Evolutionary conservation across 1,140 invertebrate genomes (phyloP).

Genomic region (Apocrypta bakeri): DNA sequence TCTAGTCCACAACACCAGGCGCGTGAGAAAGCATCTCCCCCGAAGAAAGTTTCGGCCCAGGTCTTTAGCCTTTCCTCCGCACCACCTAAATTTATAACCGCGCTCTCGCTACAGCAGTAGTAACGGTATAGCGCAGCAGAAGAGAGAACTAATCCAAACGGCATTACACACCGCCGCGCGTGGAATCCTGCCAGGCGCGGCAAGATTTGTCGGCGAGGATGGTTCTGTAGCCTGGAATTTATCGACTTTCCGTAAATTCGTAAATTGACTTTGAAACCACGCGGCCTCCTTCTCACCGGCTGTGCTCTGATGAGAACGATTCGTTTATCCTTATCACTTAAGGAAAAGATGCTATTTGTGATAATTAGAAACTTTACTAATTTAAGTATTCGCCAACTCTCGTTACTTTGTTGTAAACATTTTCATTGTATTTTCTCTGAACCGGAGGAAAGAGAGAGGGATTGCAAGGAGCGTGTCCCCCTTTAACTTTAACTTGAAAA

Average conservation of each 20-base stretch:
- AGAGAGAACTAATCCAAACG: slow-evolving; percentile 35
- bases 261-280: slow-evolving; percentile 50
- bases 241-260: slow-evolving; percentile 46
- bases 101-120: background rate
- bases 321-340: slow-evolving; percentile 50
- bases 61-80: background rate
- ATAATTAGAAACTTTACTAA: slow-evolving; percentile 51
- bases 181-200: slow-evolving; percentile 8
- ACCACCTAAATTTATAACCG: slow-evolving; percentile 42
- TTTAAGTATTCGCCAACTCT: slow-evolving; percentile 45
- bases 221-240: slow-evolving; percentile 24
- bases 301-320: slow-evolving; percentile 33
- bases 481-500: slow-evolving; percentile 25
- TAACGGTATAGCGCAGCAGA: background rate
- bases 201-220: slow-evolving; percentile 19
- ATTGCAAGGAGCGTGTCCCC: background rate
- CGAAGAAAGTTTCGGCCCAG: slow-evolving; percentile 23
- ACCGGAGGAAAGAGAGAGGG: background rate
- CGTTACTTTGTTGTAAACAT: slow-evolving; percentile 50
- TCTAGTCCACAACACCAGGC: background rate
- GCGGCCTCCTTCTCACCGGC: background rate
- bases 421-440: slow-evolving; percentile 42
- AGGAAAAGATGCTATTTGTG: slow-evolving; percentile 42
- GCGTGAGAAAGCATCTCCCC: background rate
- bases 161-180: slow-evolving; percentile 20